phyloP scores from a whole-genome alignment of 2,888 invertebrate genomes.

The Limnephilus lunatus region DNA sequence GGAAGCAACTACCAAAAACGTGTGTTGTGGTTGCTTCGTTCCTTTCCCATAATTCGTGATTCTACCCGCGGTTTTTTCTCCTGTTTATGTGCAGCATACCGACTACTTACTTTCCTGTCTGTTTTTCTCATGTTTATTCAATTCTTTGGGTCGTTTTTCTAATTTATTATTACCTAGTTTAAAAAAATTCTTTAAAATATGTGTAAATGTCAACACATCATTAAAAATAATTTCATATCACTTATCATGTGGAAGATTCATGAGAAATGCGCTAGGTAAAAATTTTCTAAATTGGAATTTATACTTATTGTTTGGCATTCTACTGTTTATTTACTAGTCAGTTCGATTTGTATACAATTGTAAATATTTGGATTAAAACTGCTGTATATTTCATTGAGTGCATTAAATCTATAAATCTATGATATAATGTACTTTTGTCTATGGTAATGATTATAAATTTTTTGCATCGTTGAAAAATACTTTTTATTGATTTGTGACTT shows the following conservation, averaged over 20 bases:
- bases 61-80: too few relatives aligned
- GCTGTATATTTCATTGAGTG: constrained; percentile 37
- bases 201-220: background rate
- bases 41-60: too few relatives aligned
- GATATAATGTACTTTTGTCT: constrained; percentile 13
- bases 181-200: background rate
- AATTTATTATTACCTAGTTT: background rate
- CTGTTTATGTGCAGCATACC: background rate
- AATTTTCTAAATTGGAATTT: constrained; percentile 12
- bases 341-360: constrained; percentile 19
- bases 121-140: background rate
- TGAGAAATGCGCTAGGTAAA: background rate
- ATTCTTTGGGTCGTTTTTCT: background rate
- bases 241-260: background rate
- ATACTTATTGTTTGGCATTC: background rate
- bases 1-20: too few relatives aligned
- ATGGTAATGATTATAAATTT: constrained; percentile 29
- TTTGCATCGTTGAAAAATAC: constrained; percentile 47
- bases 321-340: constrained; percentile 29
- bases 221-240: background rate
- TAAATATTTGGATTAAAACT: constrained; percentile 33
- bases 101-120: background rate
- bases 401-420: constrained; percentile 20
- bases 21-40: too few relatives aligned
- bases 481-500: constrained; percentile 44